Percentiles rank a stretch among this genome's conserved stretches.
These are phyloP conservation scores for Anagrus nilaparvatae DNA, from an alignment of 1,140 invertebrate genomes.

Conservation along the genomic window DNA sequence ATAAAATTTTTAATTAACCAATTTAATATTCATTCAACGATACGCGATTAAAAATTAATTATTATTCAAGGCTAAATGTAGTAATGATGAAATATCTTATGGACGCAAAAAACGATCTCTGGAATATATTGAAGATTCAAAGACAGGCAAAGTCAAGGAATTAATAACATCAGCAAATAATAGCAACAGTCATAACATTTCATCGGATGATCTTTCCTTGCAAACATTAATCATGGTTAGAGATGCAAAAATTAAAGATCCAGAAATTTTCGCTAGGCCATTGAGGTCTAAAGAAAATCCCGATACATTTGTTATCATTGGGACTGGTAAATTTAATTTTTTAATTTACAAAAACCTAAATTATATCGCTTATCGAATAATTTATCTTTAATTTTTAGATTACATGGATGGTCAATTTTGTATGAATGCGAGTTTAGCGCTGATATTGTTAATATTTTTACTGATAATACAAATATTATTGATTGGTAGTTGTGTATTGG, in stretches of 20 bases:
- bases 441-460: conserved; percentile 30
- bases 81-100: conserved; percentile 24
- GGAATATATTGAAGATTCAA: conserved; percentile 1
- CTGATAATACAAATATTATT: conserved; percentile 35
- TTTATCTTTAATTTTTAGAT: conserved; percentile 23
- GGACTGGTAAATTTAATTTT: conserved; percentile 21
- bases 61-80: conserved; percentile 28
- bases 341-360: too few species aligned
- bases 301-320: conserved; percentile 29
- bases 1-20: too few species aligned
- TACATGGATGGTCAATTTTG: conserved; percentile 27
- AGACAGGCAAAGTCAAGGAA: conserved; percentile 8
- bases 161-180: conserved; percentile 1
- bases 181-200: conserved; percentile 8
- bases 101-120: conserved; percentile 27
- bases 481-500: conserved; percentile 30
- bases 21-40: too few species aligned
- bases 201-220: conserved; percentile 30
- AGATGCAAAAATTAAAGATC: conserved; percentile 12
- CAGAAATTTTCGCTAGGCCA: conserved; percentile 23
- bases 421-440: conserved; percentile 26
- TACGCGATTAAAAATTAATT: not conserved
- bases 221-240: conserved; percentile 35
- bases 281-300: conserved; percentile 22
- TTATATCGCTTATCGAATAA: too few species aligned